phyloP scores from a whole-genome alignment of 2,113 vertebrate genomes.

The Polypterus bichir region DNA sequence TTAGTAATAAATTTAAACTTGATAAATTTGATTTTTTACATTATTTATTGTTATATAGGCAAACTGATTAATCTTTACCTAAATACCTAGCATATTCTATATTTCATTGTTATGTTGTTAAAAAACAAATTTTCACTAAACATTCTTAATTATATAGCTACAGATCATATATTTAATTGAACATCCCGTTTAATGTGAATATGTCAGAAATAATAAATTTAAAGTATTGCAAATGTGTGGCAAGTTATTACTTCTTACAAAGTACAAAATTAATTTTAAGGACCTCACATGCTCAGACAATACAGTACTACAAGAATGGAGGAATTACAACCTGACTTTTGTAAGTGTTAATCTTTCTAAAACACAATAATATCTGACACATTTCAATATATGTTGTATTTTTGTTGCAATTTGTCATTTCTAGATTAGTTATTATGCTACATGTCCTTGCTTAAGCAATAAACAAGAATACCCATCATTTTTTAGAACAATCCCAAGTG shows the following conservation, averaged over 20 bases:
- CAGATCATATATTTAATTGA: too few species aligned
- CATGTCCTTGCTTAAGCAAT: conserved; percentile 30
- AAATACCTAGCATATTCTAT: not conserved
- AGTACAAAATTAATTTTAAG: not conserved
- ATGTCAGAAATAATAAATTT: too few species aligned
- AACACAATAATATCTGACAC: not conserved
- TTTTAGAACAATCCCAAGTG: conserved; percentile 12
- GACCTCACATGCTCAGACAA: not conserved
- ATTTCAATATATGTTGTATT: not conserved
- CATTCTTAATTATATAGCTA: not conserved
- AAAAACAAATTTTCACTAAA: not conserved
- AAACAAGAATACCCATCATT: conserved; percentile 41
- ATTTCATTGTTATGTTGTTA: not conserved
- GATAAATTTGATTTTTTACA: not conserved
- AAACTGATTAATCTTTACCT: not conserved
- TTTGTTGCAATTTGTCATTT: not conserved
- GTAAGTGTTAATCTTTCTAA: not conserved
- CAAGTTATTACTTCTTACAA: not conserved
- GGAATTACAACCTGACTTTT: not conserved
- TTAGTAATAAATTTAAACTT: not conserved
- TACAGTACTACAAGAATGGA: not conserved
- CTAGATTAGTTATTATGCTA: too few species aligned
- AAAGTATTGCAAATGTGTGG: not conserved
- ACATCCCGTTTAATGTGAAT: too few species aligned
- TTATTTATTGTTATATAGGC: not conserved